Percentiles rank a stretch among this genome's conserved stretches.
Evolutionary conservation across 2,797 vertebrate species (phyloP).

Genomic region (Calcarius lapponicus): DNA sequence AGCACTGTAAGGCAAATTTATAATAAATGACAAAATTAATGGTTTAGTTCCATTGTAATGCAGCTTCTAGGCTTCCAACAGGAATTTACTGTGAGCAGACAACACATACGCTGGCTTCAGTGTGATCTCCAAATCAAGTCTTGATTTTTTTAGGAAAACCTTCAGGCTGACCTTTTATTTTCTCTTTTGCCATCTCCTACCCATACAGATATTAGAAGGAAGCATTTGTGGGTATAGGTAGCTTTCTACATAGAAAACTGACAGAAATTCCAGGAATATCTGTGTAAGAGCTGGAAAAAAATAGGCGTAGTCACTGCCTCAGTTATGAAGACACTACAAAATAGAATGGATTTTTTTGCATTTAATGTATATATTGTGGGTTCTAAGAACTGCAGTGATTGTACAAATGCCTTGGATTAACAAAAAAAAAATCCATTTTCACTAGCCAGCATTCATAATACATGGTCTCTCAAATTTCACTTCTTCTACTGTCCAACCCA

Average conservation of each 20-base stretch:
- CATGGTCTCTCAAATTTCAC: neutral
- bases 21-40: slow-evolving; percentile 34
- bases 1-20: slow-evolving; percentile 1
- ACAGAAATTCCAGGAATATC: neutral
- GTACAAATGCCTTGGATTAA: neutral
- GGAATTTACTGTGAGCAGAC: neutral
- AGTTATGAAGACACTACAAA: neutral
- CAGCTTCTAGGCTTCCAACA: neutral
- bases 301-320: neutral
- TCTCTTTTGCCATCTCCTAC: neutral
- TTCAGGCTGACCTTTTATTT: neutral
- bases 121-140: neutral
- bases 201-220: neutral
- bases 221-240: neutral
- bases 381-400: neutral
- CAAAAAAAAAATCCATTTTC: neutral
- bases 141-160: neutral
- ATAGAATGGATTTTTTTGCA: neutral
- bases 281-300: neutral
- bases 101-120: neutral
- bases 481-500: neutral
- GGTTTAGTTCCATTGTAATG: neutral
- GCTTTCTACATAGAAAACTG: neutral
- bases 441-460: neutral
- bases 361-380: neutral